Conservation (phyloP, 2,888 invertebrate genomes). For the Drosophila meridionalis region DNA sequence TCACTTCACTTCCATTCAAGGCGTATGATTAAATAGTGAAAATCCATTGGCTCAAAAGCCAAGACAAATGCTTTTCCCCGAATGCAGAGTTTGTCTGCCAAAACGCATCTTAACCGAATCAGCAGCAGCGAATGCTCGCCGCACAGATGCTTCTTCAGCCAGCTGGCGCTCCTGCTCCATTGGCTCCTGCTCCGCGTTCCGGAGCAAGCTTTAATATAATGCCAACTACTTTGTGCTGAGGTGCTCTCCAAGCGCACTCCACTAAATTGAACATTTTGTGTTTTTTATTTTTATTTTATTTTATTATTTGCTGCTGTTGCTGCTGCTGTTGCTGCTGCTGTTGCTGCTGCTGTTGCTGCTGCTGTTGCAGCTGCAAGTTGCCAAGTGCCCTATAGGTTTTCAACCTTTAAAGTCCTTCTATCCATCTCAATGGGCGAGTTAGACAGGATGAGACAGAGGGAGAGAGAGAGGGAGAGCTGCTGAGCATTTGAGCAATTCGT, state of each 20-base stretch:
- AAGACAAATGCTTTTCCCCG: background rate
- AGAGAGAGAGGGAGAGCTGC: background rate
- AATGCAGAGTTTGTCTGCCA: background rate
- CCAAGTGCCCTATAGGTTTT: constrained; percentile 28
- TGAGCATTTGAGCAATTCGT: constrained; percentile 2
- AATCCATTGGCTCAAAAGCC: too few relatives aligned
- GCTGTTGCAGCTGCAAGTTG: constrained; percentile 6
- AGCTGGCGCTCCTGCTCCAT: constrained; percentile 30
- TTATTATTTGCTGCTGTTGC: constrained; percentile 2
- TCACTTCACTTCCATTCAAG: too few relatives aligned
- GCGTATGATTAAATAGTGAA: background rate
- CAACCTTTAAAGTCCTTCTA: constrained; percentile 24
- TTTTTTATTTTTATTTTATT: constrained; percentile 6
- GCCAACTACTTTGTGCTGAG: constrained; percentile 23
- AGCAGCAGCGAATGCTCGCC: constrained; percentile 26
- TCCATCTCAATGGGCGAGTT: constrained; percentile 15
- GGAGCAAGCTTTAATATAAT: constrained; percentile 30
- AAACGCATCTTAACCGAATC: constrained; percentile 40
- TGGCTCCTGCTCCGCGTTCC: background rate
- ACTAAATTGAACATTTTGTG: constrained; percentile 34
- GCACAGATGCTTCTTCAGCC: constrained; percentile 35
- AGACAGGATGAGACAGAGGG: background rate
- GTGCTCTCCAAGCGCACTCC: constrained; percentile 28
- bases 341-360: background rate
- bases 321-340: background rate